A percentile compares a stretch with the other conserved stretches of the same genome.
These are phyloP conservation scores for Microctonus hyperodae DNA, from an alignment of 2,888 invertebrate species.

Conservation along the genomic window DNA sequence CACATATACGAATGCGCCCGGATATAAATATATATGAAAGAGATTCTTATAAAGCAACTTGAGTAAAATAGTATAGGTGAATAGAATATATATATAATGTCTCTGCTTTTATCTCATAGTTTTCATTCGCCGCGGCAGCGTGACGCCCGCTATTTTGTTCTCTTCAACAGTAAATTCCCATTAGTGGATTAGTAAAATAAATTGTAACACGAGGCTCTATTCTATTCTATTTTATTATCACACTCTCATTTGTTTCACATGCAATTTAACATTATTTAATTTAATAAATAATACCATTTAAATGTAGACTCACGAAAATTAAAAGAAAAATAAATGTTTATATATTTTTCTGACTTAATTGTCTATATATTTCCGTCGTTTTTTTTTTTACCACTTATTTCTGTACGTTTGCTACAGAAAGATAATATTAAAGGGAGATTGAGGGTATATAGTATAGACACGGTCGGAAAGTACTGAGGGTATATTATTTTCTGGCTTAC, in stretches of 20 bases:
- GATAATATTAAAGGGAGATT: background rate
- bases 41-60: background rate
- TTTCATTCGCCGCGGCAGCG: constrained; percentile 25
- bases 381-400: background rate
- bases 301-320: background rate
- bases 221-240: background rate
- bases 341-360: background rate
- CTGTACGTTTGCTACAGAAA: background rate
- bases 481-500: constrained; percentile 27
- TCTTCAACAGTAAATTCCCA: constrained; percentile 37
- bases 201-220: constrained; percentile 23
- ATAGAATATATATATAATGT: constrained; percentile 16
- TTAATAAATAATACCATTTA: background rate
- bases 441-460: background rate
- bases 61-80: background rate
- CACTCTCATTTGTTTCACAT: background rate
- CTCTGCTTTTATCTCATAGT: constrained; percentile 28
- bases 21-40: background rate
- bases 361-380: background rate
- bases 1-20: background rate
- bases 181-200: constrained; percentile 37
- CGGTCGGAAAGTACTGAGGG: background rate
- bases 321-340: background rate
- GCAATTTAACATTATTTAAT: background rate
- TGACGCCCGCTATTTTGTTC: constrained; percentile 28